Base-by-base conservation (phyloP, 2,888 invertebrate genomes). In the Polymixis flavicincta region DNA sequence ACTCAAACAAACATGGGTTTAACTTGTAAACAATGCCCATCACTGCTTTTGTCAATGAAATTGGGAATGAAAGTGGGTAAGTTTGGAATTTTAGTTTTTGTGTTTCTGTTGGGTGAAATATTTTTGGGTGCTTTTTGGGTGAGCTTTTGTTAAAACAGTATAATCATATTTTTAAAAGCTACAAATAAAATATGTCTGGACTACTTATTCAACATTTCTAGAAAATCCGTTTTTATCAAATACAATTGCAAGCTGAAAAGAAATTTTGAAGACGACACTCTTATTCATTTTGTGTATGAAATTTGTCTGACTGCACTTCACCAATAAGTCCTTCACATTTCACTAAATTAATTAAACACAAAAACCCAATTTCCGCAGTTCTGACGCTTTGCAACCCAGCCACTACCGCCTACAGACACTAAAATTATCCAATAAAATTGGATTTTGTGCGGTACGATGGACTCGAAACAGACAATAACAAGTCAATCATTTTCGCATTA, bases 401-500 rank as follows among this genome's bases (percentile, higher is more conserved):
- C 13, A 0, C 75, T 37, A 85, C 90, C 92, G 87, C 94, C 93
- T 91, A 92, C 91, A 86, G 79, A 88, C 77, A 85, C 83, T 86
- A 89, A 92, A 94, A 93, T 93, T 92, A 92, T 90, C 90, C 90
- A 92, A 93, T 92, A 94, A 92, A 94, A 93, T 94, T 90, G 91
- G 91, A 94, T 93, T 94, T 89, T 87, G 85, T 89, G 85, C 91
- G 92, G 89, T 90, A 86, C 88, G 79, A 82, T 86, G 87, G 89
- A 87, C 86, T 86, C 76, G 70, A 74, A 87, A 76, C 80, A 75
- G 65, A 89, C 90, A 89, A 89, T 90, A 89, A 91, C 88, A 88
- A 93, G 94, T 94, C 94, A 93, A 94, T 95, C 93, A 94, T 92
- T 91, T 92, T 89, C 87, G 87, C 91, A 92, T 94, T 92, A 95